A percentile compares a stretch with the other conserved stretches of the same genome.
These are phyloP conservation scores for Atta texana DNA, from an alignment of 1,140 invertebrate genomes.

Conservation along the genomic window DNA sequence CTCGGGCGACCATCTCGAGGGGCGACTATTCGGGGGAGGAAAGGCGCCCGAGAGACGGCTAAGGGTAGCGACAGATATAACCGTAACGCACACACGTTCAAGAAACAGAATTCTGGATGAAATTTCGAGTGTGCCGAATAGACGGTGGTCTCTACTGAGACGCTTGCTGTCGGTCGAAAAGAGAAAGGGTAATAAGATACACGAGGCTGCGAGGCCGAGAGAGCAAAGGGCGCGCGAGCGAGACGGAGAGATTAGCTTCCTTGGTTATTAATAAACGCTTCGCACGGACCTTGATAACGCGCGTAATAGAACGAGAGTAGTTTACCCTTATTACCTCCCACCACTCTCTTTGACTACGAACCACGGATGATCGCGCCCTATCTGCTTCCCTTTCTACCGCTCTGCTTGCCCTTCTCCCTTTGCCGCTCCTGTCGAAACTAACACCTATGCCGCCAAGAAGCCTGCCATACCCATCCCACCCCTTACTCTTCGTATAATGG, in stretches of 20 bases:
- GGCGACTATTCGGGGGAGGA: conserved; percentile 71
- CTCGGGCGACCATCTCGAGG: conserved; percentile 73
- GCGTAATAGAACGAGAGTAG: conserved; percentile 64
- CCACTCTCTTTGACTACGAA: conserved; percentile 54
- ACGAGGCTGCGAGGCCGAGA: neutral
- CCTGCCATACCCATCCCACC: neutral
- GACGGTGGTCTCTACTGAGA: conserved; percentile 54
- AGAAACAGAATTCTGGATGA: conserved; percentile 65
- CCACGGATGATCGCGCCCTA: conserved; percentile 29
- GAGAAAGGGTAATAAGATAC: conserved; percentile 27
- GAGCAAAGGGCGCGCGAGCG: conserved; percentile 34
- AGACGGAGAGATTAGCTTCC: conserved; percentile 62
- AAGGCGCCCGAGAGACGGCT: conserved; percentile 75
- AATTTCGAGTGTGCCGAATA: conserved; percentile 67
- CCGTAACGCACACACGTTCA: conserved; percentile 80
- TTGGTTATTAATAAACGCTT: conserved; percentile 74
- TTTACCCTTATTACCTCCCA: conserved; percentile 68
- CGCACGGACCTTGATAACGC: conserved; percentile 67
- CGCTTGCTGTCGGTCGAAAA: conserved; percentile 28
- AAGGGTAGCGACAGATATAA: conserved; percentile 81
- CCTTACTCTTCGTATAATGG: neutral
- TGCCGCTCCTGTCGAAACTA: conserved; percentile 12
- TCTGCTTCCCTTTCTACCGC: neutral
- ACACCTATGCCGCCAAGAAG: conserved; percentile 51
- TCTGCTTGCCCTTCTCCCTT: neutral